Base-by-base conservation (phyloP, 2,113 vertebrate species). In the Brienomyrus brachyistius region DNA sequence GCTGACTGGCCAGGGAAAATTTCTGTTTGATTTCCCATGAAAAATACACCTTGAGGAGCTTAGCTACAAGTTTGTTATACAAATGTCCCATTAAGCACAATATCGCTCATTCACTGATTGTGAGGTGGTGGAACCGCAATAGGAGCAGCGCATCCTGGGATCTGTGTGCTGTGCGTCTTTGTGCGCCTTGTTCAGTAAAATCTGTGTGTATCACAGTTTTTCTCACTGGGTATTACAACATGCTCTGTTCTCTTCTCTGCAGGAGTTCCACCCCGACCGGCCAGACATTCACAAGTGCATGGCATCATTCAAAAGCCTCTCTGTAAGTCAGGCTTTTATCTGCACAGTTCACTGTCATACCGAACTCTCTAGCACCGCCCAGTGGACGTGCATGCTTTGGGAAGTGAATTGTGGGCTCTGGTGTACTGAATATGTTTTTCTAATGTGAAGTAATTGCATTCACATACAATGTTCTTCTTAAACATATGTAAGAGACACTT, bases 181-280 rank as follows among this genome's bases (percentile, higher is more conserved):
- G 13, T 80, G 66, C 1, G n/a, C 5, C 8, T 35, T 9, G 2
- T 52, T n/a, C 74, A n/a, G 31, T 40, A 77, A 77, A 17, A 77
- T 8, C 31, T 56, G 66, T 52, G 85, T 52, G 45, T 11, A 11
- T 8, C 82, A 27, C 13, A 52, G 47, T 82, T 84, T 6, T 17
- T 21, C 74, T 15, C 31, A 21, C 7, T 59, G 3, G 23, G 40
- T 87, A 31, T n/a, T 50, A 80, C 87, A 83, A 80, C 31, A 87
- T 51, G 13, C 15, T 77, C 0, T 87, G 89, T 93, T 93, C 89
- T 90, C 43, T 21, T 5, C 27, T 92, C 50, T 93, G 86, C 90
- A 99, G 98, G 98, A 98, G 88, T 97, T 97, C 91, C 98, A 99
- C 91, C 96, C 96, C 0, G 98, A 99, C 92, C 96, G 96, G 92